phyloP scores from a whole-genome alignment of 2,888 invertebrate species.

The Endotricha flammealis region DNA sequence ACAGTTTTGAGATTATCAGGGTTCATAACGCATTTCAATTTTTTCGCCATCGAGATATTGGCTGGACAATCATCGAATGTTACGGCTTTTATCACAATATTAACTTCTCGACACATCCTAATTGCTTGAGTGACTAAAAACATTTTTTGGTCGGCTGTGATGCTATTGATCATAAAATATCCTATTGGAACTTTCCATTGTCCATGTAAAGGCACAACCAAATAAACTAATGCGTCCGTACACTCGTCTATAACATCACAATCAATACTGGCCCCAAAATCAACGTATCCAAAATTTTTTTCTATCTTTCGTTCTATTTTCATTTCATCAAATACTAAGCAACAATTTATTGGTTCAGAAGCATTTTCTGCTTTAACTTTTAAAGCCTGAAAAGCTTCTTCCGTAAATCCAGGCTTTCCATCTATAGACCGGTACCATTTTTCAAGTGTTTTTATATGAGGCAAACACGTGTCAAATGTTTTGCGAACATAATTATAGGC shows the following conservation, averaged over 20 bases:
- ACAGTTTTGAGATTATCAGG: constrained; percentile 2
- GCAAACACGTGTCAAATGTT: constrained; percentile 1
- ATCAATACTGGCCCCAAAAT: too few species aligned
- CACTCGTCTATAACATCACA: too few species aligned
- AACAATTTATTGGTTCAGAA: too few species aligned
- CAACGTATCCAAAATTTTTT: too few species aligned
- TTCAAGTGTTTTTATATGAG: constrained; percentile 3
- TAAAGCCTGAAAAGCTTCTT: constrained; percentile 3
- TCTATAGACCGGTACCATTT: constrained; percentile 5
- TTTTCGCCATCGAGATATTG: background rate
- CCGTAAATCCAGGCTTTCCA: constrained; percentile 1
- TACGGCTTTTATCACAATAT: background rate
- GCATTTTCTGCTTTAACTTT: too few species aligned
- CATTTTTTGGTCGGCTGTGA: too few species aligned
- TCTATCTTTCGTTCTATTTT: too few species aligned
- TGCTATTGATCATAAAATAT: too few species aligned
- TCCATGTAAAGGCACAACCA: too few species aligned
- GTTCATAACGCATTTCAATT: background rate
- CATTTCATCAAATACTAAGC: too few species aligned
- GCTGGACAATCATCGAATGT: background rate
- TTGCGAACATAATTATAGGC: background rate
- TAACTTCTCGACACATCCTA: background rate
- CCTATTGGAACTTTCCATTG: background rate
- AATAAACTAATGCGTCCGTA: too few species aligned
- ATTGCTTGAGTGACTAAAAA: too few species aligned